These are phyloP conservation scores for Ceyx margarethae DNA, from an alignment of 2,113 vertebrate genomes.

Conservation along the genomic window DNA sequence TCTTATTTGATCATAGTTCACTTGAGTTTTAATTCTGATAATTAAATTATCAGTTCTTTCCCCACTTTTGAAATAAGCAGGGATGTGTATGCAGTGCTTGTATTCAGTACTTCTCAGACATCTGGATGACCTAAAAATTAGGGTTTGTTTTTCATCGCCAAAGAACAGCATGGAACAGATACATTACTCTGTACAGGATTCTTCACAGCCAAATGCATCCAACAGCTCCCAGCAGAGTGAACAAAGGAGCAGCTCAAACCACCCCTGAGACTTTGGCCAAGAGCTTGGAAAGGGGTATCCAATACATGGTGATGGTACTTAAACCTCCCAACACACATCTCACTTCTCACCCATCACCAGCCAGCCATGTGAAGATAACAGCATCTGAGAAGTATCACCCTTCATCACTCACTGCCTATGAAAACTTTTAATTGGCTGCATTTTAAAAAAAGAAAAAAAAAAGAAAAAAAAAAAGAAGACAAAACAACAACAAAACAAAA, in stretches of 20 bases:
- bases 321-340: neutral
- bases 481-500: too few species aligned
- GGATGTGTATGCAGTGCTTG: neutral
- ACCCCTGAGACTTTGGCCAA: neutral
- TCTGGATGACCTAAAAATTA: neutral
- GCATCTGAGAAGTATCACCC: neutral
- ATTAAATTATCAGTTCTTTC: neutral
- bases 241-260: neutral
- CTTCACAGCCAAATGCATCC: neutral
- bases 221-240: neutral
- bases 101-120: neutral
- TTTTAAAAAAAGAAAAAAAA: neutral
- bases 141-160: neutral
- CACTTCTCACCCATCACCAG: neutral
- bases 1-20: neutral
- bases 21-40: neutral
- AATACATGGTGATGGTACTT: neutral
- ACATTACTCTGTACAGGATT: fast-evolving
- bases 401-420: neutral
- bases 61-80: neutral
- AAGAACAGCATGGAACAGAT: neutral
- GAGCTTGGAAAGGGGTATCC: neutral
- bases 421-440: neutral
- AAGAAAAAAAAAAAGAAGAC: neutral
- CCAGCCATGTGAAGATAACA: neutral